These are phyloP conservation scores for Gyrodactylus bullatarudis DNA, from an alignment of 1,140 invertebrate species.

Conservation along the genomic window DNA sequence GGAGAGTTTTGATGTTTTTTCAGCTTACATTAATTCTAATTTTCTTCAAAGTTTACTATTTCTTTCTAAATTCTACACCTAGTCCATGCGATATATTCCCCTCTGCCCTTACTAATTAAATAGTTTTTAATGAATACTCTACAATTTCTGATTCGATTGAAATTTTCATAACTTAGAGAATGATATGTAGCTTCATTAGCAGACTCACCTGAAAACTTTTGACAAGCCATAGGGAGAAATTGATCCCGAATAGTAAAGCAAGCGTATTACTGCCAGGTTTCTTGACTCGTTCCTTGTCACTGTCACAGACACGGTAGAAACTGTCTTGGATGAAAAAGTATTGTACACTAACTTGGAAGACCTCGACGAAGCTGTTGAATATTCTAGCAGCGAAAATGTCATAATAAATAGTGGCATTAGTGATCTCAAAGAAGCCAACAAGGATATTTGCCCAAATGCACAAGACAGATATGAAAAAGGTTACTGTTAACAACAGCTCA, in stretches of 20 bases:
- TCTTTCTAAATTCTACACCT: no score
- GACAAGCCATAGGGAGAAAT: not conserved
- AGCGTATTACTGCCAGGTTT: constrained; percentile 1
- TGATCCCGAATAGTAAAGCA: not conserved
- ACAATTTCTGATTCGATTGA: no score
- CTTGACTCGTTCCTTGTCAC: not conserved
- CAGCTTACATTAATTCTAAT: no score
- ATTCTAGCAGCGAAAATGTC: not conserved
- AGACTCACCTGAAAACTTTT: constrained; percentile 4
- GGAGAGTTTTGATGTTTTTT: no score
- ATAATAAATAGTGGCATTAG: not conserved
- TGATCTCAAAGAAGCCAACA: not conserved
- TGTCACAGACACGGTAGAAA: constrained; percentile 5
- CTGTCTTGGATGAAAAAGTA: constrained; percentile 2
- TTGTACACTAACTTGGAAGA: not conserved
- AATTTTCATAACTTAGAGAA: no score
- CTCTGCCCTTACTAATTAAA: no score
- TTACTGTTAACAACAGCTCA: not conserved
- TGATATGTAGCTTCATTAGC: no score
- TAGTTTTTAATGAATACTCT: no score
- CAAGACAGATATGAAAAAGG: not conserved
- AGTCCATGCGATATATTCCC: no score
- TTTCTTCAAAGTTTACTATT: no score
- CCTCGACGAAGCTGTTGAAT: not conserved
- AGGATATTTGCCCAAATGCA: not conserved